Evolutionary conservation across 2,888 invertebrate species (phyloP), one percentile per base, ranked within the genome.

Genomic region (Ellobium chinense): DNA sequence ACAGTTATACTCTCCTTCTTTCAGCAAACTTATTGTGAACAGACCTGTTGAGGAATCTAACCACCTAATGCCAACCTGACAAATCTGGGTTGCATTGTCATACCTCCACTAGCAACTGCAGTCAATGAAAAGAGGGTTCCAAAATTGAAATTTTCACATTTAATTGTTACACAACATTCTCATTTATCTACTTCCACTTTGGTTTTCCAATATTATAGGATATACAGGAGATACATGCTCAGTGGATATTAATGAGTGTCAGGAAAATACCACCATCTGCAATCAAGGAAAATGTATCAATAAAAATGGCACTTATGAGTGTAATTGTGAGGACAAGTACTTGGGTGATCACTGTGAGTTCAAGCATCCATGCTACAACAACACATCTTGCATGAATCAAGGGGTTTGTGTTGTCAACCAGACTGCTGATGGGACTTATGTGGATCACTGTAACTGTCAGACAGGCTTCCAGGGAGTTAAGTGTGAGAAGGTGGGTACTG

Each of bases 221-320:
- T 97, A 95, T 91, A 94, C 81, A 60, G 86, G 85, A 14, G 12
- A 31, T 0, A 82, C 58, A 36, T 91, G 91, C 78, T 66, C 69
- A 7, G 69, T 74, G 5, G 89, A 91, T 77, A 82, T 89, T 9
- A 65, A 91, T 74, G 91, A 91, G 75, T 91, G 91, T 79, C 29
- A 68, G 14, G 18, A 9, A 36, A 70, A 46, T 7, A 12, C 58
- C 1, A 37, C 36, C 0, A 70, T 75, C 7, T 98, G 98, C 91
- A 94, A 98, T 93, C 96, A 95, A 69, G 97, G 97, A 81, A 94
- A 95, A 73, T 98, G 98, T 93, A 92, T 79, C n/a, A 89, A 97
- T 94, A 92, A 94, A 77, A 94, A 95, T 83, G 97, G 96, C 54
- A 94, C 94, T 37, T 91, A 83, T 82, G 56, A 46, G n/a, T 91